Evolutionary conservation across 2,797 vertebrate species (phyloP).

Genomic region (Channallabes apus): DNA sequence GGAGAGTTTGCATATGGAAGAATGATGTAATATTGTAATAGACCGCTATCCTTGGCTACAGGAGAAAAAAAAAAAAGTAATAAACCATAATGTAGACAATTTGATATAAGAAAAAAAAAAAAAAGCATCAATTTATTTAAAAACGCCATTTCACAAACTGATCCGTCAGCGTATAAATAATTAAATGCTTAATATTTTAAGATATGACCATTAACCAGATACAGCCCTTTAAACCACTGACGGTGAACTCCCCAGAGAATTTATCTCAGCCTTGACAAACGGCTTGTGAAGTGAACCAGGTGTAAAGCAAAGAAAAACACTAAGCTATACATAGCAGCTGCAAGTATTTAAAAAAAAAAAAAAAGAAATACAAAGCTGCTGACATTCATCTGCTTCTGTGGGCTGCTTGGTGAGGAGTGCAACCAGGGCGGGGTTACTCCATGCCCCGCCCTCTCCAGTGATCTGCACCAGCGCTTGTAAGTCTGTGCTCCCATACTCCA

Average conservation of each 20-base stretch:
- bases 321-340: not conserved
- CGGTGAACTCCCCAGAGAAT: not conserved
- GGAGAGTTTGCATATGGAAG: not conserved
- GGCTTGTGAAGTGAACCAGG: not conserved
- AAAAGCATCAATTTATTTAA: not conserved
- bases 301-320: not conserved
- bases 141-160: not conserved
- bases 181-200: not conserved
- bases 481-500: conserved; percentile 94
- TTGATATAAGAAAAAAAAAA: not conserved
- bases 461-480: conserved; percentile 91
- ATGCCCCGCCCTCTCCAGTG: conserved; percentile 89
- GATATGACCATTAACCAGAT: not conserved
- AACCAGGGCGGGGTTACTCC: conserved; percentile 90
- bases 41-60: not conserved
- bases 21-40: not conserved
- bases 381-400: conserved; percentile 88
- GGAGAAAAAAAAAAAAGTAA: not conserved
- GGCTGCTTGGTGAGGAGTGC: conserved; percentile 88
- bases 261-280: not conserved
- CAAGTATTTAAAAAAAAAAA: not conserved
- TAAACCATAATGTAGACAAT: not conserved
- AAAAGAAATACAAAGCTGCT: conserved; percentile 42
- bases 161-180: not conserved
- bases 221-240: not conserved